phyloP scores from a whole-genome alignment of 2,113 vertebrate genomes.

The Cricetomys ansorgei region DNA sequence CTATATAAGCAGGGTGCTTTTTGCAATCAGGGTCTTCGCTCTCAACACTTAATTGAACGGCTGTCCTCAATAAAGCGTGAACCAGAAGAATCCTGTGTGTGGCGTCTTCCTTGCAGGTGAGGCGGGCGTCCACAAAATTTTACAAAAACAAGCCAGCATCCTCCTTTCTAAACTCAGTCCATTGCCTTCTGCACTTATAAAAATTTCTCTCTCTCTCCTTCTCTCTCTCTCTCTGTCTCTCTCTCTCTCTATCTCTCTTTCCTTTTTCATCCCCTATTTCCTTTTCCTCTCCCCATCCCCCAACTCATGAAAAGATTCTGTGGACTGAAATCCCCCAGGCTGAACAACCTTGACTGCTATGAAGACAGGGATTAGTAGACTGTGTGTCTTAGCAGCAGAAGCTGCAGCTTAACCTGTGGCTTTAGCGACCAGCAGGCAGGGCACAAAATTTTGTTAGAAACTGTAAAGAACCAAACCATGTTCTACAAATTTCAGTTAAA shows the following conservation, averaged over 20 bases:
- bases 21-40: too few species aligned
- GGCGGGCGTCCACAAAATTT: too few species aligned
- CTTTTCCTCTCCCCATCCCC: neutral
- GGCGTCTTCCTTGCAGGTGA: too few species aligned
- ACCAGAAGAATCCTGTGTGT: too few species aligned
- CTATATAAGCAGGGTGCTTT: too few species aligned
- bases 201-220: too few species aligned
- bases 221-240: constrained; percentile 71
- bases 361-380: constrained; percentile 83
- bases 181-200: too few species aligned
- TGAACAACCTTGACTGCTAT: constrained; percentile 86
- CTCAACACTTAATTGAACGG: too few species aligned
- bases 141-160: too few species aligned
- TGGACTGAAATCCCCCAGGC: constrained; percentile 83
- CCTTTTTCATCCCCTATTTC: neutral
- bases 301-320: constrained; percentile 80
- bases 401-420: constrained; percentile 87
- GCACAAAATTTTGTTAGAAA: constrained; percentile 75
- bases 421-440: constrained; percentile 89
- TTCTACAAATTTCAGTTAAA: neutral
- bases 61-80: too few species aligned
- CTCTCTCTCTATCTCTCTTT: constrained; percentile 66
- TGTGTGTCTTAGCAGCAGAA: constrained; percentile 87
- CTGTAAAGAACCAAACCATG: neutral
- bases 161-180: too few species aligned